Percentiles rank a stretch among this genome's conserved stretches.
Conservation (phyloP, 2,113 vertebrate genomes). For the Hydrochoerus hydrochaeris region DNA sequence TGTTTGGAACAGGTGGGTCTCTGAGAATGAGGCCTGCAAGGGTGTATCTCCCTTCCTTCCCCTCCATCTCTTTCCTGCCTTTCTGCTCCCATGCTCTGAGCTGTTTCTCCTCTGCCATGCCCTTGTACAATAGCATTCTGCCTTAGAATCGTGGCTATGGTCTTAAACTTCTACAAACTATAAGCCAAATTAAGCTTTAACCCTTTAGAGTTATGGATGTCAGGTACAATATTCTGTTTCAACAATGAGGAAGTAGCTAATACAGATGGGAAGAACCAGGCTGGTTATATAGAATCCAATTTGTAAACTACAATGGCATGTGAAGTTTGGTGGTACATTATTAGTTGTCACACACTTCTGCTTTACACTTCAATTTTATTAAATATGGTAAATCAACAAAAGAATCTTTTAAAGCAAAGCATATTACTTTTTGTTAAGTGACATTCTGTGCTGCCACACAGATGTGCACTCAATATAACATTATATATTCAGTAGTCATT, state of each 20-base stretch:
- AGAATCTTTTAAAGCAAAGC: not conserved
- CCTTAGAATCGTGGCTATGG: not conserved
- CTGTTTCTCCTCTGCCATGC: not conserved
- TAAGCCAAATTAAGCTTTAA: not conserved
- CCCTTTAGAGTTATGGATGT: not conserved
- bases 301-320: not conserved
- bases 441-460: constrained; percentile 36
- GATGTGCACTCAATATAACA: constrained; percentile 14
- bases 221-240: not conserved
- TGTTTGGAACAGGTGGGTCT: not conserved
- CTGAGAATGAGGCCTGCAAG: not conserved
- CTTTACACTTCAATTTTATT: constrained; percentile 56
- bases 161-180: not conserved
- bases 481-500: constrained; percentile 39
- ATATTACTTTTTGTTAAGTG: constrained; percentile 38
- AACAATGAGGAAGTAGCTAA: not conserved
- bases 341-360: constrained; percentile 8
- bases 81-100: not conserved
- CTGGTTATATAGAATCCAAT: not conserved
- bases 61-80: not conserved
- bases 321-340: not conserved
- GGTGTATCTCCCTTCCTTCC: not conserved
- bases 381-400: constrained; percentile 51
- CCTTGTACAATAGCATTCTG: not conserved
- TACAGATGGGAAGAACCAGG: not conserved